Evolutionary conservation across 1,140 invertebrate genomes (phyloP), one percentile per base, ranked within the genome.

Genomic region (Plodia interpunctella): DNA sequence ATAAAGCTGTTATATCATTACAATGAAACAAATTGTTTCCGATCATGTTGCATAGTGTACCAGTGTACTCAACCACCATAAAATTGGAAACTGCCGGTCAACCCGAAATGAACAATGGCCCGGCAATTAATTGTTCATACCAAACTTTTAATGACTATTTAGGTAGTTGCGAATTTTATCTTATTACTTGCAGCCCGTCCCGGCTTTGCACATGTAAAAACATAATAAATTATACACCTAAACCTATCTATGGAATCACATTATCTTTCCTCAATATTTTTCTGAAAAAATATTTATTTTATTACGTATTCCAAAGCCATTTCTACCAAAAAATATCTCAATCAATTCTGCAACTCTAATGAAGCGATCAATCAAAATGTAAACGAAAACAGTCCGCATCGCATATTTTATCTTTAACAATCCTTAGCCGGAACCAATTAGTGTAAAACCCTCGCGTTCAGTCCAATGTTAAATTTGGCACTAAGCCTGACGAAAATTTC

Each of bases 381-480:
- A 77, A 83, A 86, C 76, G 80, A 82, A 83, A 84, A 81, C 78
- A 79, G 69, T 81, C 83, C 72, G 83, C 78, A 82, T 79, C 71
- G 86, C 76, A 88, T 87, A 88, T 88, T 88, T 88, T 88, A 88
- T 86, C 83, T 85, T 86, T 86, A 88, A 88, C 86, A 86, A 85
- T 87, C 84, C 86, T 86, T 85, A 71, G 73, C 70, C 69, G 76
- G 70, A 74, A 87, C 80, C 84, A 88, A 88, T 87, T 88, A 88
- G 78, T 60, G 83, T 83, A 78, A 88, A 87, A 87, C 83, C 80
- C 77, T 85, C 80, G 68, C 69, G 74, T 80, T 78, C 74, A 76
- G 65, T 76, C 67, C 80, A 78, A 80, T 84, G 83, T 80, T 83
- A 87, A 88, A 86, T 87, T 87, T 87, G 86, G 86, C 84, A 87